Percentiles rank a stretch among this genome's conserved stretches.
phyloP scores from a whole-genome alignment of 2,888 invertebrate genomes.

The Aphodius granarius region DNA sequence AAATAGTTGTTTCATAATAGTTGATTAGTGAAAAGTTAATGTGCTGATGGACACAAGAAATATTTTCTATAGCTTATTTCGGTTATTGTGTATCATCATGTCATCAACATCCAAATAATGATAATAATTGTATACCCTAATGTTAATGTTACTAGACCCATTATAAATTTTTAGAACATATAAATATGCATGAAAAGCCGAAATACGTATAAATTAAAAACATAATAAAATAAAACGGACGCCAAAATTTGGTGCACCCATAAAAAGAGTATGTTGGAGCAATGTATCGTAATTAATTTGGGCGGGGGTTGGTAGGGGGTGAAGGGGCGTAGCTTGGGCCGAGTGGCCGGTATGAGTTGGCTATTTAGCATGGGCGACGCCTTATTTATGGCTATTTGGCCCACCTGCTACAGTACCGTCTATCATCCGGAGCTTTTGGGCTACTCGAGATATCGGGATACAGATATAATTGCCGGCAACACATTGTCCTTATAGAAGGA shows the following conservation, averaged over 20 bases:
- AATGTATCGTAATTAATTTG: constrained; percentile 41
- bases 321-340: constrained; percentile 19
- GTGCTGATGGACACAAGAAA: too few species aligned
- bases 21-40: too few species aligned
- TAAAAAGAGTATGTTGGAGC: constrained; percentile 29
- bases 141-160: not conserved
- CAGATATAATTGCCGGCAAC: constrained; percentile 50
- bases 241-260: constrained; percentile 17
- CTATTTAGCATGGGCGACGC: constrained; percentile 36
- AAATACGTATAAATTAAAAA: not conserved
- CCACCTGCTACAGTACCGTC: constrained; percentile 49
- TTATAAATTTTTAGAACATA: too few species aligned
- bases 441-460: constrained; percentile 45
- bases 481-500: constrained; percentile 48
- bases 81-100: too few species aligned
- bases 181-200: not conserved
- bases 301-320: constrained; percentile 20
- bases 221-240: constrained; percentile 3
- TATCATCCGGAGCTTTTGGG: constrained; percentile 42
- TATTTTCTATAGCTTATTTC: too few species aligned
- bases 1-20: too few species aligned
- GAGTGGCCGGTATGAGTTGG: constrained; percentile 35
- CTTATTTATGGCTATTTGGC: constrained; percentile 46
- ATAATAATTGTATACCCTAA: too few species aligned
- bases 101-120: too few species aligned